phyloP scores from a whole-genome alignment of 2,888 invertebrate species.

The Ditula angustiorana region DNA sequence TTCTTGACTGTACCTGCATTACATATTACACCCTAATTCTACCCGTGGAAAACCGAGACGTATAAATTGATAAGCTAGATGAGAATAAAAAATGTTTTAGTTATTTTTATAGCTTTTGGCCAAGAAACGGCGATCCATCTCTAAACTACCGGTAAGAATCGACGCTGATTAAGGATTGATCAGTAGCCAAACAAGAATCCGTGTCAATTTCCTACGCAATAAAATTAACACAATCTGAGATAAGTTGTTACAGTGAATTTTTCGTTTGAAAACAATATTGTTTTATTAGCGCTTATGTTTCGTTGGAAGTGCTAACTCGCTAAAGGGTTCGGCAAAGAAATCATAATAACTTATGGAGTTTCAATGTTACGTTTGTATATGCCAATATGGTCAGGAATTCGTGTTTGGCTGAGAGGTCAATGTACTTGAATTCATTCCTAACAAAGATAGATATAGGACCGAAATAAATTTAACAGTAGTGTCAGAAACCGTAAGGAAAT shows the following conservation, averaged over 20 bases:
- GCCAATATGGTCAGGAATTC: not conserved
- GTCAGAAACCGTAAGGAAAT: too few relatives aligned
- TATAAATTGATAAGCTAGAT: too few relatives aligned
- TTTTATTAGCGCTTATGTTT: slow-evolving; percentile 4
- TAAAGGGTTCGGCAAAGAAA: slow-evolving; percentile 15
- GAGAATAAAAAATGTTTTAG: too few relatives aligned
- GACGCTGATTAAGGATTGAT: not conserved
- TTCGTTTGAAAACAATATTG: slow-evolving; percentile 6
- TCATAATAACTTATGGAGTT: slow-evolving; percentile 12
- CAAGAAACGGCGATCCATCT: not conserved
- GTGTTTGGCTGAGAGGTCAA: not conserved
- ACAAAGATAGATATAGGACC: not conserved
- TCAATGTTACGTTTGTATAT: slow-evolving; percentile 3
- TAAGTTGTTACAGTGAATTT: not conserved
- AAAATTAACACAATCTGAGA: slow-evolving; percentile 9
- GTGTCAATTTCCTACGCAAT: slow-evolving; percentile 6
- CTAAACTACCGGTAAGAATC: slow-evolving; percentile 7
- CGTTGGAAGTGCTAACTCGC: not conserved
- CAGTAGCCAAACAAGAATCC: not conserved
- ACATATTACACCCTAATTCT: too few relatives aligned
- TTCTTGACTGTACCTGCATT: too few relatives aligned
- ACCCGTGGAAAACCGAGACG: too few relatives aligned
- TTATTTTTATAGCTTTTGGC: not conserved
- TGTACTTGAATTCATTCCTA: not conserved
- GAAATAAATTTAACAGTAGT: too few relatives aligned